Evolutionary conservation across 1,140 invertebrate species (phyloP), one percentile per base, ranked within the genome.

Genomic region (Choristoneura fumiferana): DNA sequence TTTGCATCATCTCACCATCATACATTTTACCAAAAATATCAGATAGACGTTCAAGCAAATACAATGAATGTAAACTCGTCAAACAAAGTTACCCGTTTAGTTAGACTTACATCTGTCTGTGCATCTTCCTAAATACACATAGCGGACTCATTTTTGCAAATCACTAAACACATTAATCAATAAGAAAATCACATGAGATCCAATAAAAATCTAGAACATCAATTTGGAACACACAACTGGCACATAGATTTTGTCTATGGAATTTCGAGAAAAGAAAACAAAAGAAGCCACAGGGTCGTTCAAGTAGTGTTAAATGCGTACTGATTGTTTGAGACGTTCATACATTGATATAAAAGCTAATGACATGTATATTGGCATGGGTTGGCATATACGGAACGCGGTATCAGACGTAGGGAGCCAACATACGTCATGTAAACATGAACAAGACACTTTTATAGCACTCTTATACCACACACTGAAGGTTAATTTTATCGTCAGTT

Each of bases 131-230:
- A 34, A 71, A 52, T 0, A 40, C 63, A 12, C 52, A 36, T 54
- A 71, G 52, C 49, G 69, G 69, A 60, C 69, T 67, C 69, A 71
- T 71, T 35, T 63, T 45, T 29, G 22, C 18, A 22, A 18, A 13
- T 57, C 34, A 22, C 9, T 52, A 14, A n/a, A 22, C n/a, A 39
- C 49, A 55, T 60, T 18, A 60, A 29, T 6, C 22, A 37, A 8
- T 22, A 12, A 49, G n/a, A 15, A 49, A 29, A 49, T 22, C 43
- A 49, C 43, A 49, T 29, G 18, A n/a, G 10, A 49, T 1, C 43
- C 3, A 0, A 29, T 39, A 22, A 49, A 12, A 49, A 49, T n/a
- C 15, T 49, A 49, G 17, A n/a, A 18, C 22, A 49, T 33, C 14
- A 29, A 49, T 49, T 49, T 49, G 22, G 18, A 49, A 49, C 40